A percentile compares a stretch with the other conserved stretches of the same genome.
Evolutionary conservation across 2,113 vertebrate species (phyloP).

Genomic region (Epinephelus lanceolatus): DNA sequence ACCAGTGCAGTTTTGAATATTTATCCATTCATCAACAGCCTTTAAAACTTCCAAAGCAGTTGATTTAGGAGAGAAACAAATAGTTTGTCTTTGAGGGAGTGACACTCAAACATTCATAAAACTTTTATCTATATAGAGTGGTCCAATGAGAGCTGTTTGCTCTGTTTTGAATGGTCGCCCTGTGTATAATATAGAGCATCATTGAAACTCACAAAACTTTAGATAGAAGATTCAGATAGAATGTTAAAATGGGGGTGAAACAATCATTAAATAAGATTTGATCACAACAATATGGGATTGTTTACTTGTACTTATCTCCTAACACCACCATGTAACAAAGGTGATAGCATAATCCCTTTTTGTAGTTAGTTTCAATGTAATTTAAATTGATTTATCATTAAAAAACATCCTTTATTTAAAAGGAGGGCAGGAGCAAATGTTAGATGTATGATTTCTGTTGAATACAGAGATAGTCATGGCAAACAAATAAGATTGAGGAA

Average conservation of each 20-base stretch:
- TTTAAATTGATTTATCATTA: not conserved
- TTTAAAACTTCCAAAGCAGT: not conserved
- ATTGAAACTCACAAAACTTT: not conserved
- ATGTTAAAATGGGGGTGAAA: not conserved
- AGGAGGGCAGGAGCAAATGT: constrained; percentile 22
- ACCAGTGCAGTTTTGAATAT: not conserved
- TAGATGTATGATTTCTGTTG: constrained; percentile 52
- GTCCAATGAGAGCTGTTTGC: not conserved
- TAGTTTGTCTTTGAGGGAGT: not conserved
- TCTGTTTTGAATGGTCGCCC: not conserved
- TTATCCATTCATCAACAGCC: not conserved
- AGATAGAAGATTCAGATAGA: not conserved
- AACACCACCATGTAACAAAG: not conserved
- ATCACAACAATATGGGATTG: not conserved
- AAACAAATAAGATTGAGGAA: constrained; percentile 66
- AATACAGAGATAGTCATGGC: constrained; percentile 54
- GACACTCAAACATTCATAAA: not conserved
- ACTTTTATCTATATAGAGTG: not conserved
- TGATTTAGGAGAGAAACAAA: not conserved
- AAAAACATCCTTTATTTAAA: constrained; percentile 10
- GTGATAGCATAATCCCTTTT: not conserved
- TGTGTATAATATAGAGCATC: not conserved
- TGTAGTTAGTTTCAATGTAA: not conserved
- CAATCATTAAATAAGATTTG: not conserved
- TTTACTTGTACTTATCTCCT: not conserved